phyloP scores from a whole-genome alignment of 1,140 invertebrate species.

The Macrobrachium rosenbergii region DNA sequence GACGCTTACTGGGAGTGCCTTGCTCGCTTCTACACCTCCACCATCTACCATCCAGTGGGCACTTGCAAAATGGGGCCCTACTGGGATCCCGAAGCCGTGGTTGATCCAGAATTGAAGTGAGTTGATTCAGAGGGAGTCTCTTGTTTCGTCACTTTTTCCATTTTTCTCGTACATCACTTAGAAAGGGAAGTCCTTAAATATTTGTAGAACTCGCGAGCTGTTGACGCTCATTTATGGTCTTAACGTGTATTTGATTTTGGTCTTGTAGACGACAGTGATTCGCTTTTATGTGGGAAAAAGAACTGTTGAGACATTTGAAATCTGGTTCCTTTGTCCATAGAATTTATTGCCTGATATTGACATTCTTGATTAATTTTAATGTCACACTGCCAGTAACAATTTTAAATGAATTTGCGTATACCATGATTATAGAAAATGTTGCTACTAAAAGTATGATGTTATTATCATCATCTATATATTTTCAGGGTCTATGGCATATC shows the following conservation, averaged over 20 bases:
- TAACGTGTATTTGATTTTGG: no score
- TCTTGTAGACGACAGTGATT: no score
- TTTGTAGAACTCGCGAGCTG: no score
- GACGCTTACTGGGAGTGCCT: constrained; percentile 90
- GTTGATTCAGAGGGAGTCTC: background rate
- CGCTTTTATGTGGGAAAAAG: no score
- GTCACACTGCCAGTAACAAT: background rate
- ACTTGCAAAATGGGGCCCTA: constrained; percentile 76
- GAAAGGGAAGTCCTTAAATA: no score
- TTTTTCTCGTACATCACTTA: no score
- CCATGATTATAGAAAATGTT: no score
- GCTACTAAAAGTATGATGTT: no score
- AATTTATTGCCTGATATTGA: no score
- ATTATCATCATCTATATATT: background rate
- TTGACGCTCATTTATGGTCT: no score
- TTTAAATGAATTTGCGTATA: background rate
- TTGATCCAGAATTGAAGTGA: constrained; percentile 78
- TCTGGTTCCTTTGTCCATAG: background rate
- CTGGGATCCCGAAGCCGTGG: constrained; percentile 80
- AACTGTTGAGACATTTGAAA: no score
- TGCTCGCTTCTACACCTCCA: constrained; percentile 67
- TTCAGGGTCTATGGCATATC: constrained; percentile 75
- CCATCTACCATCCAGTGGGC: constrained; percentile 71
- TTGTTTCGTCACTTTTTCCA: no score
- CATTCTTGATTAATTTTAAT: background rate